These are phyloP conservation scores for Orius insidiosus DNA, from an alignment of 1,140 invertebrate genomes.

Conservation along the genomic window DNA sequence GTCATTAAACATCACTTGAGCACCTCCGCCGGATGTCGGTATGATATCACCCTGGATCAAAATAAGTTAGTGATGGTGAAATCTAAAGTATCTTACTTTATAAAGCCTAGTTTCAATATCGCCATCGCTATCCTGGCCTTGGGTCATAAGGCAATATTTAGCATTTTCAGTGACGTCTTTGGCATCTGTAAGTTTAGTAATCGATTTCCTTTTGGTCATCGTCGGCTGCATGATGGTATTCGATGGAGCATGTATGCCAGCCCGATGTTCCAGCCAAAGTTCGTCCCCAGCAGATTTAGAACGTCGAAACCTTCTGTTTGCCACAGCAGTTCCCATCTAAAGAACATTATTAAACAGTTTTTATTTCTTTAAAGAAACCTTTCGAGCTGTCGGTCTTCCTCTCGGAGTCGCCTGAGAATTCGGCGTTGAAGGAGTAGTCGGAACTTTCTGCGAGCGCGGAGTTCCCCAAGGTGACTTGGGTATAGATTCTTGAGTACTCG, in stretches of 20 bases:
- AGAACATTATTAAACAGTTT: no score
- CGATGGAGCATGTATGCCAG: constrained; percentile 46
- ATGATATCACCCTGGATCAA: constrained; percentile 62
- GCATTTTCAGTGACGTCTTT: constrained; percentile 58
- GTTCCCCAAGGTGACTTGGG: neutral
- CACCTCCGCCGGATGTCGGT: constrained; percentile 79
- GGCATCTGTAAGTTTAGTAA: constrained; percentile 55
- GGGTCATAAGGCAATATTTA: constrained; percentile 82
- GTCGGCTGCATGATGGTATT: constrained; percentile 79
- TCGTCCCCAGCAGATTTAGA: constrained; percentile 57
- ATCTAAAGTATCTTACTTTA: constrained; percentile 43
- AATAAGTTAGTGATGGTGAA: neutral
- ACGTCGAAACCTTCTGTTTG: constrained; percentile 53
- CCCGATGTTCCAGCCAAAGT: constrained; percentile 81
- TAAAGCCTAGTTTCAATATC: constrained; percentile 83
- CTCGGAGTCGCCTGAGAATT: neutral
- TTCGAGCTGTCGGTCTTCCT: constrained; percentile 7
- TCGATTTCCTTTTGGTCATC: constrained; percentile 63
- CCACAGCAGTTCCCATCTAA: constrained; percentile 29
- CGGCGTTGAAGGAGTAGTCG: neutral
- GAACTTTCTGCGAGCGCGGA: neutral
- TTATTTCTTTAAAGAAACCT: neutral
- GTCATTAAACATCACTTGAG: constrained; percentile 89
- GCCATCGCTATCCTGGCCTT: constrained; percentile 77
- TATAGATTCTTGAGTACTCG: neutral